These are phyloP conservation scores for Bombus superbus DNA, from an alignment of 1,140 invertebrate genomes.

Conservation along the genomic window DNA sequence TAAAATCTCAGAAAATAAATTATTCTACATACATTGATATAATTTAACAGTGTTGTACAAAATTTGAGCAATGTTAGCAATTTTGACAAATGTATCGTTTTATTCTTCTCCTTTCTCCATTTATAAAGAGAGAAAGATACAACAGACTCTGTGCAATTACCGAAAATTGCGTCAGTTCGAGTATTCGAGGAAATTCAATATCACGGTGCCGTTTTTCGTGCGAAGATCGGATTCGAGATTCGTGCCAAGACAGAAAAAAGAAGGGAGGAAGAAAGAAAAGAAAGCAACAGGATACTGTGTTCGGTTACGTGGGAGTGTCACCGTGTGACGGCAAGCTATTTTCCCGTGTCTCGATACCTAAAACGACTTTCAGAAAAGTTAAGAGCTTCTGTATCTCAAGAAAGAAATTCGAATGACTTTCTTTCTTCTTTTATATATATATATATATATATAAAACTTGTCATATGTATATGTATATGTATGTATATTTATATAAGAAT, in stretches of 20 bases:
- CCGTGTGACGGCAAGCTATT: constrained; percentile 1
- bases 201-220: not conserved
- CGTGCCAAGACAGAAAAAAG: not conserved
- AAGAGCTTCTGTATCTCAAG: not conserved
- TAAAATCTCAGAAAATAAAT: not conserved
- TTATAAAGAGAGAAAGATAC: not conserved
- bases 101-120: too few species aligned
- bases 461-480: too few species aligned
- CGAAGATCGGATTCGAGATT: constrained; percentile 24
- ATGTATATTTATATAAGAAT: too few species aligned
- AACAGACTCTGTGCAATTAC: constrained; percentile 37
- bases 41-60: not conserved
- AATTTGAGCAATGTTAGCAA: not conserved
- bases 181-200: constrained; percentile 46
- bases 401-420: not conserved
- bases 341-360: not conserved
- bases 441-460: too few species aligned
- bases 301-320: constrained; percentile 41
- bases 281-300: constrained; percentile 57
- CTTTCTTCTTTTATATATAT: not conserved
- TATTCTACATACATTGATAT: not conserved
- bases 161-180: constrained; percentile 44
- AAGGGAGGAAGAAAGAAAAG: constrained; percentile 1
- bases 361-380: not conserved
- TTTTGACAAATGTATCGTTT: not conserved